Evolutionary conservation across 2,797 vertebrate species (phyloP).

Genomic region (Propithecus deckenii): DNA sequence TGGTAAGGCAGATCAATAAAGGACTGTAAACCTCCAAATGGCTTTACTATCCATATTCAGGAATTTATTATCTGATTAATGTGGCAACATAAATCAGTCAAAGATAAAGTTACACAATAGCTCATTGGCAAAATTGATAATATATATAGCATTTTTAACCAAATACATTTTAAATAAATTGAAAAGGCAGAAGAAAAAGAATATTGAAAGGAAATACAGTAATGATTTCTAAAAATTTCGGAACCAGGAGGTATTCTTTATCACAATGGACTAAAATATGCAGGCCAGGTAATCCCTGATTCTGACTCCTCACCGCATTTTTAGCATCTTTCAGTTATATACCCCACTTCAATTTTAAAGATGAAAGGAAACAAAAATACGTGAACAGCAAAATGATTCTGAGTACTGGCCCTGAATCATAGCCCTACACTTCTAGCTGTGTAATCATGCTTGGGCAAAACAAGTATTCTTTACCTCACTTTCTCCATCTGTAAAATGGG

Average conservation of each 20-base stretch:
- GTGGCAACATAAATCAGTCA: not conserved
- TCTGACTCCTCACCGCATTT: not conserved
- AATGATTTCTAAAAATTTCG: not conserved
- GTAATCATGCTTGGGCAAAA: not conserved
- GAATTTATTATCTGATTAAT: not conserved
- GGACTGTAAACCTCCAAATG: not conserved
- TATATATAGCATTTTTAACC: not conserved
- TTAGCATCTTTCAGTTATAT: not conserved
- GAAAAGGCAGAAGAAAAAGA: not conserved
- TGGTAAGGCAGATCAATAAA: not conserved
- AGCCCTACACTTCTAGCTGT: not conserved
- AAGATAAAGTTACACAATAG: not conserved
- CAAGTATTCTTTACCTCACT: not conserved
- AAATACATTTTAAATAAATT: not conserved
- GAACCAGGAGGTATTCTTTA: not conserved
- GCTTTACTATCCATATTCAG: not conserved
- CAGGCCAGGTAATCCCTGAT: not conserved
- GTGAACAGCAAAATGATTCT: not conserved
- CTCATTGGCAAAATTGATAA: not conserved
- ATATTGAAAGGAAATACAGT: not conserved
- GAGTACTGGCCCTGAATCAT: not conserved
- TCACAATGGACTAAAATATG: not conserved
- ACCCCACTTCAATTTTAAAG: not conserved
- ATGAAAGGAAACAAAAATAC: not conserved
- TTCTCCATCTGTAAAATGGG: not conserved